A percentile compares a stretch with the other conserved stretches of the same genome.
phyloP scores from a whole-genome alignment of 2,888 invertebrate species.

The Tiliacea citrago region DNA sequence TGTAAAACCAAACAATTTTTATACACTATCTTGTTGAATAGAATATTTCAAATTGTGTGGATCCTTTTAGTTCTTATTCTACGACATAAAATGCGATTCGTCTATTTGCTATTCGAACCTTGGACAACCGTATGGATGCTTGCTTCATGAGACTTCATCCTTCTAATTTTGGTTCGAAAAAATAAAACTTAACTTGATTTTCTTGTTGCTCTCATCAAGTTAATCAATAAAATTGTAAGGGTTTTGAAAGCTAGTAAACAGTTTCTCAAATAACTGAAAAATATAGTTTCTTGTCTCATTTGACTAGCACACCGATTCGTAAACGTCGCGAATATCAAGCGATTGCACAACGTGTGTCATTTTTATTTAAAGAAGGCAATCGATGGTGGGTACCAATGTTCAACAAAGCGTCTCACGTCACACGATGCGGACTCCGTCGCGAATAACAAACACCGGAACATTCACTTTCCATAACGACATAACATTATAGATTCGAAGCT shows the following conservation, averaged over 20 bases:
- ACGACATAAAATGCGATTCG: neutral
- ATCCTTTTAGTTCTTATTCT: neutral
- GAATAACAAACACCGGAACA: constrained; percentile 88
- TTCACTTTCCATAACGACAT: constrained; percentile 87
- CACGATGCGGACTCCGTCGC: constrained; percentile 73
- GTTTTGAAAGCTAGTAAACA: neutral
- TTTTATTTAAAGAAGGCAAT: constrained; percentile 63
- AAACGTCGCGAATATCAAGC: constrained; percentile 58
- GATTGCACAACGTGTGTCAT: constrained; percentile 69
- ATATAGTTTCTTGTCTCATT: constrained; percentile 31
- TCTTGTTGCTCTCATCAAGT: neutral
- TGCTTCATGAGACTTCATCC: neutral
- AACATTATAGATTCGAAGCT: constrained; percentile 75
- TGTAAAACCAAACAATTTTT: neutral
- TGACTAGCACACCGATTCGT: constrained; percentile 33
- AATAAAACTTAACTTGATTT: constrained; percentile 10
- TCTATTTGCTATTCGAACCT: neutral
- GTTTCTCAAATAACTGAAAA: constrained; percentile 5
- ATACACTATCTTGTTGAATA: neutral
- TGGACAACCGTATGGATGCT: constrained; percentile 6
- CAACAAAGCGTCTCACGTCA: constrained; percentile 82
- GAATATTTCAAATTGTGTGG: neutral
- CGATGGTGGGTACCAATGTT: constrained; percentile 70
- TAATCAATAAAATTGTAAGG: neutral
- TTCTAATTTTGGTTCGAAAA: constrained; percentile 16